Percentiles rank a stretch among this genome's conserved stretches.
Evolutionary conservation across 2,888 invertebrate species (phyloP).

Genomic region (Timema podura): DNA sequence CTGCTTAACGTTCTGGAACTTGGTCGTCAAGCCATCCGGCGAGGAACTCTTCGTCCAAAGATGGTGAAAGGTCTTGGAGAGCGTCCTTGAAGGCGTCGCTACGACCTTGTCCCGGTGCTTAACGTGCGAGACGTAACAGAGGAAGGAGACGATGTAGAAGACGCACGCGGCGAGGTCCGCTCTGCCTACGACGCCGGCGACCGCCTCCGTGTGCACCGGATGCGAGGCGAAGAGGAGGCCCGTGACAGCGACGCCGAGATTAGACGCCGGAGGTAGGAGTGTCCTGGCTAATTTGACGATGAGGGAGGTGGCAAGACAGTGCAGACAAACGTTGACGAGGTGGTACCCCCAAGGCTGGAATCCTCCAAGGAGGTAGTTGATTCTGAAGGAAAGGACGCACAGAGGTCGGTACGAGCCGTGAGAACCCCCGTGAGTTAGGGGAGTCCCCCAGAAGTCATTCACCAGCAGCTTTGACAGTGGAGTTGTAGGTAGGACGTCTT

Average conservation of each 20-base stretch:
- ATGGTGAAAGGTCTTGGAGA: neutral
- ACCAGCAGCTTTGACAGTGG: slow-evolving; percentile 77
- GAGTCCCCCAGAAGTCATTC: slow-evolving; percentile 98
- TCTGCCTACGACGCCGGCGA: slow-evolving; percentile 91
- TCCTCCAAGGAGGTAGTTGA: slow-evolving; percentile 70
- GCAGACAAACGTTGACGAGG: slow-evolving; percentile 78
- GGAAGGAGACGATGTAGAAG: slow-evolving; percentile 82
- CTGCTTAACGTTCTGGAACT: too few species aligned
- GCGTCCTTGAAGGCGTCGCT: neutral
- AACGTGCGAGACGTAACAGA: slow-evolving; percentile 79
- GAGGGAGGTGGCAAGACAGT: slow-evolving; percentile 77
- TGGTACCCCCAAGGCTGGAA: slow-evolving; percentile 78
- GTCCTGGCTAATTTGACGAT: slow-evolving; percentile 73
- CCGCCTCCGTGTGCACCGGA: slow-evolving; percentile 95
- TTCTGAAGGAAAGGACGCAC: slow-evolving; percentile 81
- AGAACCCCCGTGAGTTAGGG: slow-evolving; percentile 85
- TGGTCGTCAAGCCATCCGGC: too few species aligned
- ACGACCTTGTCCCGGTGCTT: slow-evolving; percentile 28
- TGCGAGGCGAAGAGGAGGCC: slow-evolving; percentile 90
- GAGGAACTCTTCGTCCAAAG: neutral
- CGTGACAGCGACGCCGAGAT: slow-evolving; percentile 49
- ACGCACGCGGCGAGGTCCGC: slow-evolving; percentile 91
- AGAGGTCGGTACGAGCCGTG: slow-evolving; percentile 96
- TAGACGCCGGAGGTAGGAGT: slow-evolving; percentile 32
- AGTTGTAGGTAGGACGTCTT: slow-evolving; percentile 77